Percentiles rank a stretch among this genome's conserved stretches.
Conservation (phyloP, 2,113 vertebrate species). For the Tupaia tana region DNA sequence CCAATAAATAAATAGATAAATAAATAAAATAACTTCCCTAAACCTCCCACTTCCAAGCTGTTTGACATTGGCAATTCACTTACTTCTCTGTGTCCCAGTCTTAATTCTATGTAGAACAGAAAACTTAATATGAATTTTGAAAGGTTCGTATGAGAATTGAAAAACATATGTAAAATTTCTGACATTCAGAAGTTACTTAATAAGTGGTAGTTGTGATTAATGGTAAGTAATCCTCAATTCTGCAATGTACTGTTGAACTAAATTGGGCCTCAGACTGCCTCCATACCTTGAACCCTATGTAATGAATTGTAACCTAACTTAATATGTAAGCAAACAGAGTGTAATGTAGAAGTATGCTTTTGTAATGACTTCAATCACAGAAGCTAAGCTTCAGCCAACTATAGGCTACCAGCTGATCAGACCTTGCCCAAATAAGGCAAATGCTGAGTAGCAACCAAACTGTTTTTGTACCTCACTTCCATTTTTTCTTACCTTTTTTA, state of each 20-base stretch:
- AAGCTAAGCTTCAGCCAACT: neutral
- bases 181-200: neutral
- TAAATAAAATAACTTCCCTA: neutral
- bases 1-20: neutral
- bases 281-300: neutral
- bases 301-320: neutral
- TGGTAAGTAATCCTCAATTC: neutral
- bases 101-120: neutral
- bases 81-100: neutral
- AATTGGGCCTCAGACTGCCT: neutral
- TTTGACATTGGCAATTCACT: neutral
- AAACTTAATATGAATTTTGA: neutral
- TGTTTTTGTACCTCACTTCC: neutral
- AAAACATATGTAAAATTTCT: neutral
- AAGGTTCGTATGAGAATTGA: neutral
- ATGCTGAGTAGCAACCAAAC: neutral
- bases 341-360: neutral
- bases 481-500: neutral
- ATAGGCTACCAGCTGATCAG: neutral
- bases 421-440: neutral
- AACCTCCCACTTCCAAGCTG: neutral
- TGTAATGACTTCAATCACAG: neutral
- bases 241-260: neutral
- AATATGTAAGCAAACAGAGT: neutral
- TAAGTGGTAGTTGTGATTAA: slow-evolving; percentile 6